These are phyloP conservation scores for Graptemys geographica DNA, from an alignment of 2,797 vertebrate genomes.

Conservation along the genomic window DNA sequence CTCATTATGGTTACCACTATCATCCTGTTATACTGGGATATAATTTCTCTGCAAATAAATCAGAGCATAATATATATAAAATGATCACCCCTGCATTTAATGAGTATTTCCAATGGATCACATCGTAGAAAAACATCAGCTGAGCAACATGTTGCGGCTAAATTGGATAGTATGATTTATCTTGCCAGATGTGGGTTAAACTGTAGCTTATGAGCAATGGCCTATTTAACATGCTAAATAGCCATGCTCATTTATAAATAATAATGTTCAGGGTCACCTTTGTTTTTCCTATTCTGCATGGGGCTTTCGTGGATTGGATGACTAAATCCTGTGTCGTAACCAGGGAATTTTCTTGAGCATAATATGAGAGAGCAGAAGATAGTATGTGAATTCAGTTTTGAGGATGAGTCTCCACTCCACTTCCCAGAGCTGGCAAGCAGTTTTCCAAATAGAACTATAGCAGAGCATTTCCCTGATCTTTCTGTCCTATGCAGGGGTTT, in stretches of 20 bases:
- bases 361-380: slow-evolving; percentile 61
- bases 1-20: background rate
- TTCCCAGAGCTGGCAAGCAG: slow-evolving; percentile 44
- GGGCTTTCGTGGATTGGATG: slow-evolving; percentile 12
- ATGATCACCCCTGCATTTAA: background rate
- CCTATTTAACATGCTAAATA: slow-evolving; percentile 42
- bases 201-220: slow-evolving; percentile 23
- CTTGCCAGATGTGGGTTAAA: slow-evolving; percentile 31
- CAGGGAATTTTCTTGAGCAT: slow-evolving; percentile 59
- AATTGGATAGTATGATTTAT: slow-evolving; percentile 32
- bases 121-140: slow-evolving; percentile 32
- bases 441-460: slow-evolving; percentile 52
- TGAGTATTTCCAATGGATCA: slow-evolving; percentile 43
- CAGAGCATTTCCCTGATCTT: slow-evolving; percentile 55
- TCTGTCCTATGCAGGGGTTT: slow-evolving; percentile 32
- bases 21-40: background rate
- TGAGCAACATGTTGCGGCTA: slow-evolving; percentile 48
- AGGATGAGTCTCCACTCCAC: slow-evolving; percentile 53
- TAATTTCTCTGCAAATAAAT: background rate
- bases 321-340: slow-evolving; percentile 53
- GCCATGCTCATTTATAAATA: background rate
- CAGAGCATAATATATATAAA: background rate
- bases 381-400: slow-evolving; percentile 62
- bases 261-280: slow-evolving; percentile 60
- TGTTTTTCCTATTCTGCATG: slow-evolving; percentile 8